A percentile compares a stretch with the other conserved stretches of the same genome.
These are phyloP conservation scores for Laterallus jamaicensis DNA, from an alignment of 2,113 vertebrate species.

Conservation along the genomic window DNA sequence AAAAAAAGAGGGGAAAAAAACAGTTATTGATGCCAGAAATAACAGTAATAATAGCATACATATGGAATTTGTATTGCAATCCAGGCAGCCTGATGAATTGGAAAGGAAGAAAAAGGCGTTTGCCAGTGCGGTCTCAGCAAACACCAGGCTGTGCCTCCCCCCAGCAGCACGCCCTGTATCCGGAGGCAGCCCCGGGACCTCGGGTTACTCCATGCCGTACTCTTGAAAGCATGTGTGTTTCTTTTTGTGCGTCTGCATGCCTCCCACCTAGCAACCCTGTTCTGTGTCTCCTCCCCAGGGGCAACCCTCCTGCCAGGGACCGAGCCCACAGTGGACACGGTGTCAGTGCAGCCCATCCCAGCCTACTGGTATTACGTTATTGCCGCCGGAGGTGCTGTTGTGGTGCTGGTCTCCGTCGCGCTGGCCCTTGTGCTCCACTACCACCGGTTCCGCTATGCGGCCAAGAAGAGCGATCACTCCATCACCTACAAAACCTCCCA, in stretches of 20 bases:
- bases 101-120: conserved; percentile 26
- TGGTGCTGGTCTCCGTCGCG: conserved; percentile 91
- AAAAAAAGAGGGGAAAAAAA: conserved; percentile 13
- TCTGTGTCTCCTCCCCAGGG: conserved; percentile 99
- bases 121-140: conserved; percentile 36
- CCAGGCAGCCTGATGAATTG: conserved; percentile 69
- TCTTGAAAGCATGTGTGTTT: conserved; percentile 76
- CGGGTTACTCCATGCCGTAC: background rate
- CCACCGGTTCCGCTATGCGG: conserved; percentile 93
- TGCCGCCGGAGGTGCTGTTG: conserved; percentile 91
- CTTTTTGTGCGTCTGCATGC: conserved; percentile 82
- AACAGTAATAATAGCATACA: conserved; percentile 44
- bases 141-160: background rate
- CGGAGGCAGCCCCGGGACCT: background rate
- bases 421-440: conserved; percentile 94
- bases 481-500: conserved; percentile 98
- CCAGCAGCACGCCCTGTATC: background rate
- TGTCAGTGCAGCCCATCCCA: conserved; percentile 93
- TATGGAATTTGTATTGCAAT: conserved; percentile 62
- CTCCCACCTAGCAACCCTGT: conserved; percentile 91
- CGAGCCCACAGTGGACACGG: conserved; percentile 98
- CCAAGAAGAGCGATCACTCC: conserved; percentile 97
- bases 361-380: conserved; percentile 99
- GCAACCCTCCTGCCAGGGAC: conserved; percentile 92
- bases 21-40: conserved; percentile 55